phyloP scores from a whole-genome alignment of 2,888 invertebrate genomes.

The Ashinkailepas kermadecensis region DNA sequence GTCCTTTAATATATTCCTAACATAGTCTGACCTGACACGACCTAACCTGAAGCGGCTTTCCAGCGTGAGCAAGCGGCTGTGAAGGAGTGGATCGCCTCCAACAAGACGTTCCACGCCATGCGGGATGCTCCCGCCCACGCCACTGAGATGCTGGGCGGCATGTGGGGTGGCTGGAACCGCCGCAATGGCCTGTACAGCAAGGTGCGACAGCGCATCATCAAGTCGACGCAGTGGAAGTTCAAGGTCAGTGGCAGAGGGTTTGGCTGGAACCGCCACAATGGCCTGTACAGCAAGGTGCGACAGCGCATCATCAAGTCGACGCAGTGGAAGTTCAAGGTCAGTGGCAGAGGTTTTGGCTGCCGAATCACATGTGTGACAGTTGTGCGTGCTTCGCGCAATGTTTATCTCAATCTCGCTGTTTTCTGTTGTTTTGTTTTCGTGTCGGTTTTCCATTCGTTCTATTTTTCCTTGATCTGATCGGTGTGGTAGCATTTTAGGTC shows the following conservation, averaged over 20 bases:
- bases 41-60: neutral
- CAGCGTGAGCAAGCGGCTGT: slow-evolving; percentile 27
- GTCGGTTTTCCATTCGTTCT: too few species aligned
- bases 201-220: neutral
- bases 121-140: slow-evolving; percentile 30
- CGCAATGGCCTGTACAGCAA: slow-evolving; percentile 24
- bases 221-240: neutral
- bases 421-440: too few species aligned
- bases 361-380: too few species aligned
- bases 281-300: slow-evolving; percentile 15
- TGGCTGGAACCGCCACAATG: slow-evolving; percentile 28
- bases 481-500: too few species aligned
- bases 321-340: slow-evolving; percentile 1
- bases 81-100: slow-evolving; percentile 31
- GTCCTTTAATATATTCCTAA: too few species aligned
- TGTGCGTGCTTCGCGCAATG: too few species aligned
- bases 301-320: neutral
- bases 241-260: too few species aligned
- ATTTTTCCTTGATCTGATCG: too few species aligned
- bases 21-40: neutral
- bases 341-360: neutral
- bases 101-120: slow-evolving; percentile 32
- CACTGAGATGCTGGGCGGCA: slow-evolving; percentile 31
- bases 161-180: slow-evolving; percentile 32
- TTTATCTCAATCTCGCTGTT: too few species aligned